phyloP scores from a whole-genome alignment of 2,797 vertebrate species.

The Falco peregrinus region DNA sequence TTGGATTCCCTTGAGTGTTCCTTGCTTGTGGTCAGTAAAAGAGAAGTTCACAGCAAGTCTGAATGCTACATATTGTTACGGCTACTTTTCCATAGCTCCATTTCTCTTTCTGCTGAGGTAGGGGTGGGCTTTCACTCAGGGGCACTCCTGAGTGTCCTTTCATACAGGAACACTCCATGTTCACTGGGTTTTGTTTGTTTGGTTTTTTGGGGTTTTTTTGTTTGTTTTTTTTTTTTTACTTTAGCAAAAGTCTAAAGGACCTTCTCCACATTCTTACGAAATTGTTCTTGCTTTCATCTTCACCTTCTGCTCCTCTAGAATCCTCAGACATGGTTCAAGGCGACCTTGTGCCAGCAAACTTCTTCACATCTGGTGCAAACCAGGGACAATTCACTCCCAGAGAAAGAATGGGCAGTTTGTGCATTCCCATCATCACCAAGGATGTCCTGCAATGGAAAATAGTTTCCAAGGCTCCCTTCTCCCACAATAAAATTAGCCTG shows the following conservation, averaged over 20 bases:
- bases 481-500: neutral
- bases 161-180: neutral
- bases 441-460: neutral
- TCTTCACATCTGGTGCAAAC: neutral
- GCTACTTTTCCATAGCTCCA: neutral
- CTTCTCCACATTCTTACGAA: neutral
- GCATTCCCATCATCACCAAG: neutral
- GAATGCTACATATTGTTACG: fast-evolving
- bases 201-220: neutral
- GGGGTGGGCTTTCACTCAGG: neutral
- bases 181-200: neutral
- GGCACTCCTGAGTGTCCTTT: too few relatives aligned
- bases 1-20: neutral
- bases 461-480: neutral
- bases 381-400: neutral
- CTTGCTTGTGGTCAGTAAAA: neutral
- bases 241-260: neutral
- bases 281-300: neutral
- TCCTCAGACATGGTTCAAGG: neutral
- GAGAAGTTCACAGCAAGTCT: neutral
- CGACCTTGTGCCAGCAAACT: neutral
- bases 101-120: neutral
- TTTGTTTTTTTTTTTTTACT: neutral
- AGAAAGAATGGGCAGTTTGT: neutral
- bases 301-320: neutral